phyloP scores from a whole-genome alignment of 2,888 invertebrate species.

The Aethes cnicana region DNA sequence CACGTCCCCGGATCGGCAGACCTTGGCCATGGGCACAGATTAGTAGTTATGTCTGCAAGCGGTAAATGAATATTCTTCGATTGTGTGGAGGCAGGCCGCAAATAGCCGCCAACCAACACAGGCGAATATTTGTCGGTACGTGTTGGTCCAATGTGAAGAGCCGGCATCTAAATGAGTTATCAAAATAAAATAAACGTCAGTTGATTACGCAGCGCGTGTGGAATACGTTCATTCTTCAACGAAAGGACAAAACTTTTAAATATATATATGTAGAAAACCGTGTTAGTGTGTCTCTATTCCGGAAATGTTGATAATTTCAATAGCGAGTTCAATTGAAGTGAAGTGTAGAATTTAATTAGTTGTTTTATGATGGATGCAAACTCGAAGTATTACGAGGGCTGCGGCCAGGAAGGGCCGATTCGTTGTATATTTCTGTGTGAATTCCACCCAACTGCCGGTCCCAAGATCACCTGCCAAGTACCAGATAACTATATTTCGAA shows the following conservation, averaged over 20 bases:
- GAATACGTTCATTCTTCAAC: slow-evolving; percentile 30
- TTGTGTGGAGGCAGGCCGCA: too few species aligned
- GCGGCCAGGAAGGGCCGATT: slow-evolving; percentile 86
- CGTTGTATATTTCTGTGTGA: slow-evolving; percentile 90
- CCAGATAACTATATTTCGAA: slow-evolving; percentile 90
- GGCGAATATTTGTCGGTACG: too few species aligned
- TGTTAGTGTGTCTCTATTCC: slow-evolving; percentile 40
- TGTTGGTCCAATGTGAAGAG: too few species aligned
- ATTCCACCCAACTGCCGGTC: slow-evolving; percentile 89
- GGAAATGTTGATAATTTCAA: slow-evolving; percentile 25
- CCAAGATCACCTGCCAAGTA: slow-evolving; percentile 90
- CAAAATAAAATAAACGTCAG: slow-evolving; percentile 39
- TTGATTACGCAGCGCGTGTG: slow-evolving; percentile 36
- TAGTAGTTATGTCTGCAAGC: too few species aligned
- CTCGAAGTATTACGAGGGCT: slow-evolving; percentile 80
- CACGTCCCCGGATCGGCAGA: too few species aligned
- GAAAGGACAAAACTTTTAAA: slow-evolving; percentile 29
- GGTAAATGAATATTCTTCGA: too few species aligned
- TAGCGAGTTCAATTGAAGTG: slow-evolving; percentile 32
- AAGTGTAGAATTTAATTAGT: slow-evolving; percentile 37
- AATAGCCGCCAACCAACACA: too few species aligned
- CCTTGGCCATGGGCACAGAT: too few species aligned
- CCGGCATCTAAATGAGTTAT: slow-evolving; percentile 10
- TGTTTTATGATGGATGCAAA: slow-evolving; percentile 71
- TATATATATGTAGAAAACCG: slow-evolving; percentile 49